phyloP scores from a whole-genome alignment of 2,113 vertebrate genomes.

The Phalacrocorax aristotelis region DNA sequence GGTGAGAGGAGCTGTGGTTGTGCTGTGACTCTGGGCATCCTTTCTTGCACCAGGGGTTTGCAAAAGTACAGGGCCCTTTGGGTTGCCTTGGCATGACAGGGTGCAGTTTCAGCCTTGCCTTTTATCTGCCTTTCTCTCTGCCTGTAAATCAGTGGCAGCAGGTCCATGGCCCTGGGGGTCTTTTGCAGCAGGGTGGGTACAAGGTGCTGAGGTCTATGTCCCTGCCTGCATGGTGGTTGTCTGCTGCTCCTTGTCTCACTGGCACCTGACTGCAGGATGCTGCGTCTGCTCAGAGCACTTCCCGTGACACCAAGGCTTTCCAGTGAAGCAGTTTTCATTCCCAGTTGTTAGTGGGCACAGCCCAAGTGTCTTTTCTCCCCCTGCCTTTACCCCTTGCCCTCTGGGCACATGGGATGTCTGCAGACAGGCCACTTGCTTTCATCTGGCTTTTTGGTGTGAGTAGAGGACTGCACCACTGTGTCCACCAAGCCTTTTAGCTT shows the following conservation, averaged over 20 bases:
- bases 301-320: neutral
- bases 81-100: neutral
- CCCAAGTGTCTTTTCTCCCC: neutral
- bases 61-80: neutral
- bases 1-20: fast-evolving
- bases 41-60: neutral
- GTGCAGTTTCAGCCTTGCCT: neutral
- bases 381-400: neutral
- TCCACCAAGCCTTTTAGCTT: neutral
- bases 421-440: neutral
- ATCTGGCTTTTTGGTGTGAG: neutral
- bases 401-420: fast-evolving
- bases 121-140: neutral
- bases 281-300: neutral
- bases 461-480: too few species aligned
- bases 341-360: neutral
- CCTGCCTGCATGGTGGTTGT: neutral
- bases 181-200: neutral
- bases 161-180: fast-evolving
- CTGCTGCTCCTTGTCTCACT: neutral
- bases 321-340: neutral
- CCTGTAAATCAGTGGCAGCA: fast-evolving
- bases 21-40: neutral
- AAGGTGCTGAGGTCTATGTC: neutral
- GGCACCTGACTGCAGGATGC: neutral